Base-by-base conservation (phyloP, 92 coral and sea anemone species). In the Meandrina meandrites region DNA sequence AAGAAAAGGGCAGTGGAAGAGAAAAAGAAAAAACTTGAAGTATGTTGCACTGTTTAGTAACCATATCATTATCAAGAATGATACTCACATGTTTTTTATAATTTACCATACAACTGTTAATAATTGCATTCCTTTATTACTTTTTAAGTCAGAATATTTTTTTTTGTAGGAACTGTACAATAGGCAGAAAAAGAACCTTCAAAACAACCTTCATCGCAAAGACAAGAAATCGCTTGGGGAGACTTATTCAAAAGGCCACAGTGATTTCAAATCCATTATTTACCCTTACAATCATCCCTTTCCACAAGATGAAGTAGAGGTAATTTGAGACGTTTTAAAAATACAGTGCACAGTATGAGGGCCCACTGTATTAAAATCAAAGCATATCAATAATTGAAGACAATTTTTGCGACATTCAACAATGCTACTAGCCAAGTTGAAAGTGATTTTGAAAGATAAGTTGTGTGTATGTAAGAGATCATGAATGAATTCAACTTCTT, bases 11-110 rank as follows among this genome's bases (percentile, higher is more conserved):
- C 95, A 24, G 79, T 90, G 66, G 95, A 95, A 37, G 99, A 94
- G 17, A 94, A 94, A 83, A 93, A 93, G 83, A 85, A 88, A 53
- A 93, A 92, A 69, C 91, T 97, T 53, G 96, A 95, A 95, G 99
- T 86, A 79, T 48, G 1, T 24, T 37, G 12, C 5, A 22, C 36
- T 27, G 40, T 78, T 78, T n/a, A 28, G 4, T 47, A 50, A 13
- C 73, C 32, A 30, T 31, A 32, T 14, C 62, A 56, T 56, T 16
- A 15, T 53, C 14, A 53, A 53, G 57, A 3, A 16, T 56, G 4
- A 16, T 0, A 16, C 0, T 18, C 17, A 15, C 4, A 16, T 16
- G 18, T 27, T 71, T 19, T 14, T 15, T 66, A 37, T 13, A 35
- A 40, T 81, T 56, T 35, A 1, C 32, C 1, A 45, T 45, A 5